A percentile compares a stretch with the other conserved stretches of the same genome.
Conservation (phyloP, 2,888 invertebrate genomes). For the Arctia plantaginis region DNA sequence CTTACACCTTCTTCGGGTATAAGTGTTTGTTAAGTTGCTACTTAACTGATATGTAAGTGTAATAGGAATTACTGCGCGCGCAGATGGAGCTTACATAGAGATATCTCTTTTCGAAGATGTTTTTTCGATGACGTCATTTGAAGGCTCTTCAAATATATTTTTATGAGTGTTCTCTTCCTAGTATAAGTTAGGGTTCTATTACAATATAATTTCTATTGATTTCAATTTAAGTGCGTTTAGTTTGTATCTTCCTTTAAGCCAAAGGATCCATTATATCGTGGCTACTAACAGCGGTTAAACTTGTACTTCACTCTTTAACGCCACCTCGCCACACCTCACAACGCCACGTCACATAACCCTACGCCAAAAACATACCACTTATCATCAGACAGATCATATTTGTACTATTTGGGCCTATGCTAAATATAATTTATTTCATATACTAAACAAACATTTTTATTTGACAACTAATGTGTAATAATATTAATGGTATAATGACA, state of each 20-base stretch:
- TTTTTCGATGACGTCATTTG: neutral
- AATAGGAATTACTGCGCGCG: neutral
- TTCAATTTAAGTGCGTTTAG: neutral
- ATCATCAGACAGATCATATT: too few relatives aligned
- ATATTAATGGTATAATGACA: conserved; percentile 10
- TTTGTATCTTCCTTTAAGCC: neutral
- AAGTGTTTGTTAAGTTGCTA: conserved; percentile 10
- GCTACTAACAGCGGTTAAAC: too few relatives aligned
- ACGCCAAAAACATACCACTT: too few relatives aligned
- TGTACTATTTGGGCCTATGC: too few relatives aligned
- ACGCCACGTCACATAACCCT: too few relatives aligned
- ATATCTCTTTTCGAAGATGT: neutral
- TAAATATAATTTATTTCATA: neutral
- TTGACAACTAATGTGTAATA: conserved; percentile 1
- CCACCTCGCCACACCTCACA: too few relatives aligned
- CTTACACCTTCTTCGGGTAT: neutral
- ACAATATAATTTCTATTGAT: neutral
- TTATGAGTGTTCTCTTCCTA: neutral
- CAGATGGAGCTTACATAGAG: neutral
- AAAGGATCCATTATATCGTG: neutral
- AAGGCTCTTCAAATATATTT: neutral
- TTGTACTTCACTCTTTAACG: too few relatives aligned
- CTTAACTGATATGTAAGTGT: conserved; percentile 9
- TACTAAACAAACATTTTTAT: neutral
- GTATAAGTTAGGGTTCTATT: neutral